These are phyloP conservation scores for Cyrtonyx montezumae DNA, from an alignment of 2,113 vertebrate genomes.

Conservation along the genomic window DNA sequence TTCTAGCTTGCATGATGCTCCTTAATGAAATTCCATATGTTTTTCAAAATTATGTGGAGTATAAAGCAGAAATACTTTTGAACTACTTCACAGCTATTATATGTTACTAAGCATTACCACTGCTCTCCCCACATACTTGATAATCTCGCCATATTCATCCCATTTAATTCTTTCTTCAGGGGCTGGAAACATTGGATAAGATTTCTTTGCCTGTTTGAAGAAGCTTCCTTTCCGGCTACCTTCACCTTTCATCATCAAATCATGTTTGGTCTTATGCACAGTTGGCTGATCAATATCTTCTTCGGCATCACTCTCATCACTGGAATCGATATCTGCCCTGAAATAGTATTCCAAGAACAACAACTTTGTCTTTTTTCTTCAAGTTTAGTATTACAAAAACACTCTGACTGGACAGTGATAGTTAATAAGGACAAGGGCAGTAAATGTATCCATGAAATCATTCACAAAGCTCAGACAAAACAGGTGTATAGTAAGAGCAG, in stretches of 20 bases:
- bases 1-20: background rate
- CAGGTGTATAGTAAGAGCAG: background rate
- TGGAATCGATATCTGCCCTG: slow-evolving; percentile 96
- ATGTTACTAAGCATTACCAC: background rate
- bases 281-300: slow-evolving; percentile 94
- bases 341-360: background rate
- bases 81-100: background rate
- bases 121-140: slow-evolving; percentile 84
- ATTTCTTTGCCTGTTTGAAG: slow-evolving; percentile 99
- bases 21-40: background rate
- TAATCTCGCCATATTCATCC: slow-evolving; percentile 99
- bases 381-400: background rate
- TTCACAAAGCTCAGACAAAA: background rate
- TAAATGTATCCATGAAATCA: background rate
- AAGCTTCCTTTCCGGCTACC: slow-evolving; percentile 96
- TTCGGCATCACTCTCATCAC: slow-evolving; percentile 95
- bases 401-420: background rate
- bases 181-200: slow-evolving; percentile 96
- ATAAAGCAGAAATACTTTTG: background rate
- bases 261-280: slow-evolving; percentile 91
- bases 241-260: slow-evolving; percentile 99
- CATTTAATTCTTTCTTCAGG: slow-evolving; percentile 98
- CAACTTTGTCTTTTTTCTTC: background rate
- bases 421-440: background rate
- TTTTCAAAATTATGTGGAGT: background rate